Evolutionary conservation across 2,888 invertebrate species (phyloP), one percentile per base, ranked within the genome.

Genomic region (Ophioninae sp.): DNA sequence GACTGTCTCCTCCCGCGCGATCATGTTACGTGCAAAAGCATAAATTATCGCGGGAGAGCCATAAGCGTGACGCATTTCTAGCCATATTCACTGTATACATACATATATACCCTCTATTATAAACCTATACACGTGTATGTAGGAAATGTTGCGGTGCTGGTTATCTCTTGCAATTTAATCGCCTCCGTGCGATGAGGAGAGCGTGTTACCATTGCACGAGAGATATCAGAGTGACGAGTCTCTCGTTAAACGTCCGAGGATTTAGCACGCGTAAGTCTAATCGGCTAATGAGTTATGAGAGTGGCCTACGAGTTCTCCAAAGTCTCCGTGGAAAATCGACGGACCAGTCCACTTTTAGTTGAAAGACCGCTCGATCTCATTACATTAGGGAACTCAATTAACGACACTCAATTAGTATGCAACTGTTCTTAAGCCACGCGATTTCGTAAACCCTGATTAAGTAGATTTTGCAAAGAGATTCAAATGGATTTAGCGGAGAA

Each of bases 201-300:
- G 30, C 73, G 57, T 79, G 74, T 69, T 57, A 50, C 59, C 10
- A 76, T 76, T 62, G 50, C 56, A 50, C 75, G 57, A 65, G 76
- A 80, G 83, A 73, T 83, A 83, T 69, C 50, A 20, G 70, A 76
- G 67, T 83, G 82, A 80, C 80, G 79, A 83, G 75, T 74, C 23
- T 61, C 81, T 79, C 76, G 76, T 83, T 83, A 83, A 80, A 76
- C 75, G 76, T 50, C 78, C 76, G 67, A 41, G 70, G 70, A 82
- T 80, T 79, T 44, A 7, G 44, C 23, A 64, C 50, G 30, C 20
- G 41, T 13, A 30, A 50, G 65, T 76, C 56, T 79, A 76, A 83
- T 72, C 68, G 72, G 44, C 30, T 64, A 76, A 80, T 70, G 82
- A 83, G 70, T 83, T 83, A 80, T 72, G 70, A 20, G 69, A 44